Percentiles rank a stretch among this genome's conserved stretches.
Evolutionary conservation across 2,888 invertebrate genomes (phyloP).

Genomic region (Dicranocentrus wangi): DNA sequence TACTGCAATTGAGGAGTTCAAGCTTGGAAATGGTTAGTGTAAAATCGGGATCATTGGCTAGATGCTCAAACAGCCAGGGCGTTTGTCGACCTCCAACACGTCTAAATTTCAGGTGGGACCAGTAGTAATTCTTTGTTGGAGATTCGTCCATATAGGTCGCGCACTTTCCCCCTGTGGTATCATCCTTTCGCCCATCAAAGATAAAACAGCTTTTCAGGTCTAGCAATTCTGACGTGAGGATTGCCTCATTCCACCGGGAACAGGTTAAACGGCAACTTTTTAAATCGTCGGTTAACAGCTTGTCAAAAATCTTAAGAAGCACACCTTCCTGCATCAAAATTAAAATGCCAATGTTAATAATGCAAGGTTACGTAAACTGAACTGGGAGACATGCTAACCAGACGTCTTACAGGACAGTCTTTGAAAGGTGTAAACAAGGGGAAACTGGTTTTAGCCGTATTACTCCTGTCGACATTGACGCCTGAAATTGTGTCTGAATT

Average conservation of each 20-base stretch:
- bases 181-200: conserved; percentile 70
- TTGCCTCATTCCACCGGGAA: conserved; percentile 58
- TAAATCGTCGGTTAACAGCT: conserved; percentile 60
- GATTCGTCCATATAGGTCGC: conserved; percentile 62
- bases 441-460: background rate
- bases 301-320: conserved; percentile 60
- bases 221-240: conserved; percentile 56
- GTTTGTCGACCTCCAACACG: conserved; percentile 65
- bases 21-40: conserved; percentile 66
- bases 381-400: background rate
- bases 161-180: conserved; percentile 63
- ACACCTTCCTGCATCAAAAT: conserved; percentile 57
- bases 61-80: conserved; percentile 63
- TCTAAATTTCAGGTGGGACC: conserved; percentile 67
- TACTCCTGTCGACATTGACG: background rate
- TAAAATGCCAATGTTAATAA: background rate
- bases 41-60: conserved; percentile 41
- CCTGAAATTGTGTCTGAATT: background rate
- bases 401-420: background rate
- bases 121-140: conserved; percentile 59
- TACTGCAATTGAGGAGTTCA: conserved; percentile 69
- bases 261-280: conserved; percentile 64
- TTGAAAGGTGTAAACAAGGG: background rate
- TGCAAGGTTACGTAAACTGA: background rate
- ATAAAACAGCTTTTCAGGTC: conserved; percentile 66